Conservation (phyloP, 2,888 invertebrate genomes). For the Andrena bucephala region DNA sequence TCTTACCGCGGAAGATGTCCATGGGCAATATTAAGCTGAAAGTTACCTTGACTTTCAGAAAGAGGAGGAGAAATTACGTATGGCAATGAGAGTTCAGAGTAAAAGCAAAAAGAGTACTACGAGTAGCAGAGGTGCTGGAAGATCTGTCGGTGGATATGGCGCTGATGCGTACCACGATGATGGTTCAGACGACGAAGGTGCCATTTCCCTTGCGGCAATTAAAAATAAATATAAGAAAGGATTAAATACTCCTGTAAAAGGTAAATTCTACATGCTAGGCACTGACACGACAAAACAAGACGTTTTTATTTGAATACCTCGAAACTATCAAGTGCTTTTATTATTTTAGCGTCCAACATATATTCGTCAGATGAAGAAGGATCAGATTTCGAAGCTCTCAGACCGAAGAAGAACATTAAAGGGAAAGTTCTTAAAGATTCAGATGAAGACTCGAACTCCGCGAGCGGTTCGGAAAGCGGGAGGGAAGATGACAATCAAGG, state of each 20-base stretch:
- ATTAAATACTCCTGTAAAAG: slow-evolving; percentile 81
- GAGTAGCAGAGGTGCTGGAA: slow-evolving; percentile 84
- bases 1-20: slow-evolving; percentile 2
- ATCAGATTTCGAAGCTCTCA: slow-evolving; percentile 92
- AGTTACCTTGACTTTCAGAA: slow-evolving; percentile 87
- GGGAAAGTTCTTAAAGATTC: slow-evolving; percentile 93
- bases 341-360: slow-evolving; percentile 87
- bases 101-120: slow-evolving; percentile 86
- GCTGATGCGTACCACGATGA: slow-evolving; percentile 88
- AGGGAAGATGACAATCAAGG: slow-evolving; percentile 82
- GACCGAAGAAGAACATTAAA: slow-evolving; percentile 90
- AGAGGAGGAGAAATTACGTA: slow-evolving; percentile 97
- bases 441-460: slow-evolving; percentile 87
- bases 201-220: slow-evolving; percentile 96
- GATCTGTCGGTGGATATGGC: slow-evolving; percentile 85
- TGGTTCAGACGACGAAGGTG: slow-evolving; percentile 97
- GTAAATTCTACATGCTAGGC: slow-evolving; percentile 71
- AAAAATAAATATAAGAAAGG: slow-evolving; percentile 96
- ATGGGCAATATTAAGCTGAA: background rate
- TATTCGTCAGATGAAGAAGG: slow-evolving; percentile 96
- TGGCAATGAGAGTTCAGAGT: slow-evolving; percentile 92
- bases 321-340: slow-evolving; percentile 13
- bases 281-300: background rate
- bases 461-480: slow-evolving; percentile 83
- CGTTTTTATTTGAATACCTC: background rate